Base-by-base conservation (phyloP, 2,797 vertebrate genomes). In the Brotula barbata region DNA sequence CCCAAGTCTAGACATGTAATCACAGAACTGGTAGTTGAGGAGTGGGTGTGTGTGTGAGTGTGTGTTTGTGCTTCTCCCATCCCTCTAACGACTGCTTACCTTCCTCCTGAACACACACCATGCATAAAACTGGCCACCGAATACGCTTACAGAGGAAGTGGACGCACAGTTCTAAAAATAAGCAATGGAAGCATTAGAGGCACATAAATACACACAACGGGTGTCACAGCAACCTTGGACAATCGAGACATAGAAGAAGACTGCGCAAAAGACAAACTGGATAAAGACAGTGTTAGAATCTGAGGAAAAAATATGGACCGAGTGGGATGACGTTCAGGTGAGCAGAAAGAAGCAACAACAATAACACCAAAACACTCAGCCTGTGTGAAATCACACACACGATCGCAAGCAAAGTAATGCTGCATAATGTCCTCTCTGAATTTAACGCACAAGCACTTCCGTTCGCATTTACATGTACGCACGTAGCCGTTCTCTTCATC, bases 1-100 rank as follows among this genome's bases (percentile, higher is more conserved):
- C 63, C 65, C 77, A 67, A 3, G 33, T 37, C 57, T 56, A 75
- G 66, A 81, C 81, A 58, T 74, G 62, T 61, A 85, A 87, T 82
- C 76, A 84, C 58, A 57, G 59, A 57, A 62, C 19, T 59, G 48
- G 55, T 47, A 59, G 53, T 58, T 71, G 36, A 68, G 61, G 49
- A 23, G 8, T 23, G 19, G 23, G 50, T 21, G 44, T 34, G 23
- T 22, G 21, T 34, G 42, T 22, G 39, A 8, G 22, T 10, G 34
- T 20, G 58, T 17, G 58, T 36, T 46, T 51, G 22, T 16, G 28
- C 9, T 46, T 37, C 0, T 1, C 43, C 36, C 42, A n/a, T 51
- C 59, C 40, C 40, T 31, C 37, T 62, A 83, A 79, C 46, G 31
- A 74, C 37, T 53, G 33, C 54, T 43, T 74, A 28, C 42, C 21